Evolutionary conservation across 2,888 invertebrate genomes (phyloP).

Genomic region (Lycaena phlaeas): DNA sequence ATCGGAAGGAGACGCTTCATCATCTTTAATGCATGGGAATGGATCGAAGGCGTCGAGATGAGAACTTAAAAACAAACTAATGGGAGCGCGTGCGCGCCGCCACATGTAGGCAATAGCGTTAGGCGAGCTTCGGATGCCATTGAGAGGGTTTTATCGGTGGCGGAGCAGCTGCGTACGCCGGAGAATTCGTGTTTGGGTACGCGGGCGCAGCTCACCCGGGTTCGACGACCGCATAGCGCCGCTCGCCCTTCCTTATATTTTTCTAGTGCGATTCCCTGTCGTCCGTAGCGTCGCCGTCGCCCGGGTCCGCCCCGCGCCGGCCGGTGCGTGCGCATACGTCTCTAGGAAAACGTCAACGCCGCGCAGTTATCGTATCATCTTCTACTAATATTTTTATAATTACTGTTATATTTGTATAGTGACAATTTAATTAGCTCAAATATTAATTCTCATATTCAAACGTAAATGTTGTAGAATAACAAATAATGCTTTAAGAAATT

Average conservation of each 20-base stretch:
- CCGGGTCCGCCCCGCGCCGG: no score
- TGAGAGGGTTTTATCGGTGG: slow-evolving; percentile 37
- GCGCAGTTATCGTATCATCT: no score
- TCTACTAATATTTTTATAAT: no score
- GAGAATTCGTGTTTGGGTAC: slow-evolving; percentile 55
- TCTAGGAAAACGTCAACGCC: no score
- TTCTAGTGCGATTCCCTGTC: slow-evolving; percentile 22
- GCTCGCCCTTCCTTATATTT: slow-evolving; percentile 21
- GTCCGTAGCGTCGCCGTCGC: slow-evolving; percentile 19
- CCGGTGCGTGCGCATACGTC: no score
- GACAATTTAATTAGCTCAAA: no score
- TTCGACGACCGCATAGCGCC: slow-evolving; percentile 25
- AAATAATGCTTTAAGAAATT: no score
- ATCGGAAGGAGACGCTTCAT: no score
- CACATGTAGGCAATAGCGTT: slow-evolving; percentile 20
- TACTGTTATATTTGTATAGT: no score
- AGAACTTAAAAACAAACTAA: neutral
- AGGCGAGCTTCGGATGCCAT: slow-evolving; percentile 44
- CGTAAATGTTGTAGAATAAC: no score
- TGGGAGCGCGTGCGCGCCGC: slow-evolving; percentile 28
- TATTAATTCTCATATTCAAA: no score
- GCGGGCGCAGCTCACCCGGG: slow-evolving; percentile 19
- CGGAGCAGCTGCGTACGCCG: slow-evolving; percentile 50
- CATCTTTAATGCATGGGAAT: no score
- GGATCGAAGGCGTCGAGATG: neutral